A percentile compares a stretch with the other conserved stretches of the same genome.
Evolutionary conservation across 2,797 vertebrate species (phyloP).

Genomic region (Cirrhinus mrigala): DNA sequence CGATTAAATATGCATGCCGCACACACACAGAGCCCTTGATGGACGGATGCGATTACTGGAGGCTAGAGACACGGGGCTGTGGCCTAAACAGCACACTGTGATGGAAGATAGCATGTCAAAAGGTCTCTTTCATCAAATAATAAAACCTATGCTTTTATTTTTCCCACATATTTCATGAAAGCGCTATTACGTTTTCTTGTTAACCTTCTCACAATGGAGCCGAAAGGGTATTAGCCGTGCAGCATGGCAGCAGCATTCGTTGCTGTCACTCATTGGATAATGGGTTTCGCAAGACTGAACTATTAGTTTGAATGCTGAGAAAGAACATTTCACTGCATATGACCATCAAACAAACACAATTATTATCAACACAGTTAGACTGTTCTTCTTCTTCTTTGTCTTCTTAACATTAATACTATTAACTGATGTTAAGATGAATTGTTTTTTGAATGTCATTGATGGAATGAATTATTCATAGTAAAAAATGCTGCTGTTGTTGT

Average conservation of each 20-base stretch:
- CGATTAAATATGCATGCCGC: slow-evolving; percentile 88
- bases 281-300: slow-evolving; percentile 37
- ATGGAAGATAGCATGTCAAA: slow-evolving; percentile 58
- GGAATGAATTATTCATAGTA: not conserved
- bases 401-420: not conserved
- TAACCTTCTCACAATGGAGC: slow-evolving; percentile 56
- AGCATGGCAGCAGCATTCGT: slow-evolving; percentile 29
- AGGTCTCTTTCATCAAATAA: slow-evolving; percentile 51
- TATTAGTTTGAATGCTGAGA: slow-evolving; percentile 17
- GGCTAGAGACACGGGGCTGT: slow-evolving; percentile 10
- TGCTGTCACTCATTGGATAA: slow-evolving; percentile 54
- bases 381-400: not conserved
- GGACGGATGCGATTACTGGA: slow-evolving; percentile 48
- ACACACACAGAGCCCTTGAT: slow-evolving; percentile 62
- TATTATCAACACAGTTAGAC: not conserved
- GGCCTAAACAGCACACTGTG: slow-evolving; percentile 28
- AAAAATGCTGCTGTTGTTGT: not conserved
- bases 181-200: slow-evolving; percentile 46
- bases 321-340: not conserved
- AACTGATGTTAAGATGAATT: too few relatives aligned
- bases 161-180: slow-evolving; percentile 46
- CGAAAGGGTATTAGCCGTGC: slow-evolving; percentile 59
- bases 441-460: too few relatives aligned
- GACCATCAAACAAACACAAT: not conserved
- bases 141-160: slow-evolving; percentile 50